Base-by-base conservation (phyloP, 2,797 vertebrate genomes). In the Chloroceryle inda region DNA sequence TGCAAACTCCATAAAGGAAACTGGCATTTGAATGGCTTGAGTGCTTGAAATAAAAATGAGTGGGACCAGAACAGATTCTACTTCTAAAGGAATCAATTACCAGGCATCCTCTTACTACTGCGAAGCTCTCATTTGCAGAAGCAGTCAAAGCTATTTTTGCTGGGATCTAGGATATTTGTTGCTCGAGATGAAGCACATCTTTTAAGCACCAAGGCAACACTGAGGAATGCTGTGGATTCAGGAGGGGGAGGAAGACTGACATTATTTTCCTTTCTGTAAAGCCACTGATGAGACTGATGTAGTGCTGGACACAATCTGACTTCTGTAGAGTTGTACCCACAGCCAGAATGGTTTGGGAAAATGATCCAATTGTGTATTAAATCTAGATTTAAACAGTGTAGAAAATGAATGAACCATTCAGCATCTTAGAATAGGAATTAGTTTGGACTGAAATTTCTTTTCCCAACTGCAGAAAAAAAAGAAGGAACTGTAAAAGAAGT, bases 11-110 rank as follows among this genome's bases (percentile, higher is more conserved):
- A 24, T 14, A 37, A 78, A 88, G 85, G 73, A 94, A 37, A n/a
- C 42, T 78, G 88, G 76, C 76, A 53, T 82, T 81, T 92, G 85
- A 83, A 72, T 78, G 75, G 13, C 69, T 84, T 73, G 62, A 69
- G 56, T 81, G 55, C 73, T 85, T 89, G 91, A 94, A 92, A 86
- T 79, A 35, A n/a, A 89, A 91, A 88, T 92, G 79, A 63, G 55
- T 49, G 73, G 79, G 85, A 86, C 92, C 94, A 84, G 89, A 42
- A 75, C 69, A 62, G 94, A 27, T 58, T 90, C 62, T 89, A 76
- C 73, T 91, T 83, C 76, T 86, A 84, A 91, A 93, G 73, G 91
- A 94, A 66, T 89, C 35, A 62, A 50, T 96, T 96, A 37, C 78
- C 76, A 91, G 72, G 66, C 69, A 42, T 84, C 94, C 85, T 94